Conservation (phyloP, 2,888 invertebrate species). For the Drosophila mettleri region DNA sequence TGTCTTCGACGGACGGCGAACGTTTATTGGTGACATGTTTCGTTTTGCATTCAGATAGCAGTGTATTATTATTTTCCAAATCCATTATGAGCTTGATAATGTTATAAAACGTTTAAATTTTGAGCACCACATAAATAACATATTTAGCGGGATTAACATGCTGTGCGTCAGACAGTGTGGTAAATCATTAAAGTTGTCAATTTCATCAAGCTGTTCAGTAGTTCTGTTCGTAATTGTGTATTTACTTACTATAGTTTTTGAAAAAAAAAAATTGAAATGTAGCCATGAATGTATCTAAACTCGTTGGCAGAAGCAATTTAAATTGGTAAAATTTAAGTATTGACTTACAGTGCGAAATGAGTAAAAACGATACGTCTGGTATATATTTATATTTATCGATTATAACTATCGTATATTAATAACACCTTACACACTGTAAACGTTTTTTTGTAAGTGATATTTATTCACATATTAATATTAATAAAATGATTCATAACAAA, state of each 20-base stretch:
- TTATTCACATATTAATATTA: background rate
- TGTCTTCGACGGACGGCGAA: slow-evolving; percentile 3
- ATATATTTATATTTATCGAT: background rate
- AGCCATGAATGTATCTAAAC: background rate
- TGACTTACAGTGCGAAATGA: background rate
- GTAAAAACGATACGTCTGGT: slow-evolving; percentile 3
- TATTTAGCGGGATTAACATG: slow-evolving; percentile 18
- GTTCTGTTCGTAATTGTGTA: background rate
- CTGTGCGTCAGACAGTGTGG: slow-evolving; percentile 8
- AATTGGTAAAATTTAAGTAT: background rate
- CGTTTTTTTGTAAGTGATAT: background rate
- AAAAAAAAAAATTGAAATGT: too few species aligned
- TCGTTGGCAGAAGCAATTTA: background rate
- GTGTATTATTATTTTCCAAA: slow-evolving; percentile 48
- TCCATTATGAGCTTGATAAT: slow-evolving; percentile 49
- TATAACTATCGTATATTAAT: background rate
- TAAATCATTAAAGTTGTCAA: background rate
- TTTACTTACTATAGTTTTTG: background rate
- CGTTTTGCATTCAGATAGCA: background rate
- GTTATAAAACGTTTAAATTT: slow-evolving; percentile 29
- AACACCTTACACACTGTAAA: background rate
- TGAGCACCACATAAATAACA: background rate
- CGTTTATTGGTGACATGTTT: slow-evolving; percentile 32
- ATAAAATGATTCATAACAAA: too few species aligned
- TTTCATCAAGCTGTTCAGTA: background rate